A percentile compares a stretch with the other conserved stretches of the same genome.
These are phyloP conservation scores for Pelecanoides urinatrix DNA, from an alignment of 2,113 vertebrate species.

Conservation along the genomic window DNA sequence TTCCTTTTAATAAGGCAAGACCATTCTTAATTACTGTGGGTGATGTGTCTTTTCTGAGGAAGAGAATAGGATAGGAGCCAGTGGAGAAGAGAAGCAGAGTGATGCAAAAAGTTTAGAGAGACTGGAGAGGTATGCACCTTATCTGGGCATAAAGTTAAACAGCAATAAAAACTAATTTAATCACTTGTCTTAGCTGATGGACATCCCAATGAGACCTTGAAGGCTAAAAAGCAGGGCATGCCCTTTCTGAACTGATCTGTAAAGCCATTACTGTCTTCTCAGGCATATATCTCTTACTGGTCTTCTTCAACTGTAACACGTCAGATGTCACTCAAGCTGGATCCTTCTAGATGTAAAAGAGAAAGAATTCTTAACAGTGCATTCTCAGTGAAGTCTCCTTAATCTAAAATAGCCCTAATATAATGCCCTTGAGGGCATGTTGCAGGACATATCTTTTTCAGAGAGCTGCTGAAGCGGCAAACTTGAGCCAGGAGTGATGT, in stretches of 20 bases:
- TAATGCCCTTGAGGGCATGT: background rate
- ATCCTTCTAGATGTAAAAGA: background rate
- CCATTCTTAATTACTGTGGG: background rate
- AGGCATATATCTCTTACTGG: background rate
- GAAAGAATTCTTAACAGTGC: background rate
- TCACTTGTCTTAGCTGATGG: background rate
- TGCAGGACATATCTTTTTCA: background rate
- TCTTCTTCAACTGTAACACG: background rate
- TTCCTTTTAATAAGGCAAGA: background rate
- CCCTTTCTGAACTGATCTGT: background rate
- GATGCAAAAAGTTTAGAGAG: background rate
- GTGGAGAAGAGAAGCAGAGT: background rate
- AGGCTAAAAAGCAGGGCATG: background rate
- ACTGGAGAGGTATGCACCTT: background rate
- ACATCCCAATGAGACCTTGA: background rate
- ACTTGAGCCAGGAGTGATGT: background rate
- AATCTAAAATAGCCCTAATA: background rate
- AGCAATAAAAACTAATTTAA: background rate
- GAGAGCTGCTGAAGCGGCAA: constrained; percentile 28
- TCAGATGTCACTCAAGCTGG: background rate
- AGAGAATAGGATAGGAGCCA: background rate
- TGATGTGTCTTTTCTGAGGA: background rate
- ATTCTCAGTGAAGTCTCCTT: background rate
- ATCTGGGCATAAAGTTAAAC: background rate
- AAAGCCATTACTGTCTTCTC: background rate